Evolutionary conservation across 2,113 vertebrate species (phyloP).

Genomic region (Callipepla squamata): DNA sequence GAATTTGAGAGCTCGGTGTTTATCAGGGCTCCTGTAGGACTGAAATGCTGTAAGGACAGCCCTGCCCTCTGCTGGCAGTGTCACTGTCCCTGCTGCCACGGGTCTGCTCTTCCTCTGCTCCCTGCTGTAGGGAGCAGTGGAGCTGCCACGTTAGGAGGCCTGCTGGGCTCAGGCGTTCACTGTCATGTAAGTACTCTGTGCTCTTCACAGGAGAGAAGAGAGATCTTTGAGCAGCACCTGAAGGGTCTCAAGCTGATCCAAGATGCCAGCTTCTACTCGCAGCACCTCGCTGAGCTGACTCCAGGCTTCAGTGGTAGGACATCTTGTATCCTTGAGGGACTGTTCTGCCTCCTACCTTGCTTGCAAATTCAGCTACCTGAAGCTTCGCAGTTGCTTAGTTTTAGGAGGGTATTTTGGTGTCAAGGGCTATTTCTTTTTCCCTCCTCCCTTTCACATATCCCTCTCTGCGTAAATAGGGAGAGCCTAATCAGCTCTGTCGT

Average conservation of each 20-base stretch:
- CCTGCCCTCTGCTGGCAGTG: conserved; percentile 68
- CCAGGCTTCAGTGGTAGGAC: conserved; percentile 94
- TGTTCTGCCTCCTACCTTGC: background rate
- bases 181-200: background rate
- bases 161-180: background rate
- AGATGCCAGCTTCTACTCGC: conserved; percentile 88
- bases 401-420: background rate
- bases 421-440: background rate
- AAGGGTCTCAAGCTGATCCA: conserved; percentile 92
- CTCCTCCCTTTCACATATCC: background rate
- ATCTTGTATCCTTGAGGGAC: background rate
- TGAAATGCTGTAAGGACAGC: background rate
- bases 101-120: background rate
- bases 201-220: conserved; percentile 87
- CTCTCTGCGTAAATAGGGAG: background rate
- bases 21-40: background rate
- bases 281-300: conserved; percentile 92
- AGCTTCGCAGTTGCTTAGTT: background rate
- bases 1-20: conserved; percentile 6
- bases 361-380: background rate
- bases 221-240: conserved; percentile 96
- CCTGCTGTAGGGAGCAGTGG: rapidly evolving
- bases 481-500: background rate
- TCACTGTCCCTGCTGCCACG: background rate
- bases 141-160: rapidly evolving